phyloP scores from a whole-genome alignment of 1,140 invertebrate genomes.

The Drosophila kepulauana region DNA sequence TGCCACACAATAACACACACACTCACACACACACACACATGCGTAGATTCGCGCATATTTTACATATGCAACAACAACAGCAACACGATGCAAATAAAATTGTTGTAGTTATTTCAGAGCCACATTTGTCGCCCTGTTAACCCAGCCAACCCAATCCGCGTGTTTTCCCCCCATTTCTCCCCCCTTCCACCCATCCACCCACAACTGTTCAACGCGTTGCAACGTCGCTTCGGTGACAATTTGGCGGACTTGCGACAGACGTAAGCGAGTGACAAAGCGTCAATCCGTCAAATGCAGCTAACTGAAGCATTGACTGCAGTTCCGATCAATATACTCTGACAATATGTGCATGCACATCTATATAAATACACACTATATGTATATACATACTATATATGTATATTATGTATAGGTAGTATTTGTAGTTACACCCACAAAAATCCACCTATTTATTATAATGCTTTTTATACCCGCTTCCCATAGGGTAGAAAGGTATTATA shows the following conservation, averaged over 20 bases:
- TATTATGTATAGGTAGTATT: not conserved
- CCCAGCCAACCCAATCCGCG: slow-evolving; percentile 3
- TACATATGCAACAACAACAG: slow-evolving; percentile 6
- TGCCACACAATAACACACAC: slow-evolving; percentile 6
- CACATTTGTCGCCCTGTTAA: slow-evolving; percentile 23
- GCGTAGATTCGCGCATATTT: not conserved
- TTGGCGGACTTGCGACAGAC: slow-evolving; percentile 10
- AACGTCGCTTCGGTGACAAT: not conserved
- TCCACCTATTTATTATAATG: not conserved
- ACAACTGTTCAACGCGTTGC: not conserved
- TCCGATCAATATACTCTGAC: slow-evolving; percentile 14
- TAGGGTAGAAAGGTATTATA: too few species aligned
- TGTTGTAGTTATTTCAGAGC: slow-evolving; percentile 18
- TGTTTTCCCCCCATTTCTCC: too few species aligned
- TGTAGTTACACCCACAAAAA: not conserved
- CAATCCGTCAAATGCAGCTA: slow-evolving; percentile 23
- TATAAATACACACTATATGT: not conserved
- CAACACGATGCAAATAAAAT: not conserved
- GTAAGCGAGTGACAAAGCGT: slow-evolving; percentile 12
- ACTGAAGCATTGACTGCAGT: slow-evolving; percentile 18
- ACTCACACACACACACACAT: not conserved
- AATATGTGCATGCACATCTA: not conserved
- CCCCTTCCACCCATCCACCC: too few species aligned
- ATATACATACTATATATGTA: slow-evolving; percentile 10
- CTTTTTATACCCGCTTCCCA: not conserved